A percentile compares a stretch with the other conserved stretches of the same genome.
phyloP scores from a whole-genome alignment of 2,113 vertebrate genomes.

The Hyperoodon ampullatus region DNA sequence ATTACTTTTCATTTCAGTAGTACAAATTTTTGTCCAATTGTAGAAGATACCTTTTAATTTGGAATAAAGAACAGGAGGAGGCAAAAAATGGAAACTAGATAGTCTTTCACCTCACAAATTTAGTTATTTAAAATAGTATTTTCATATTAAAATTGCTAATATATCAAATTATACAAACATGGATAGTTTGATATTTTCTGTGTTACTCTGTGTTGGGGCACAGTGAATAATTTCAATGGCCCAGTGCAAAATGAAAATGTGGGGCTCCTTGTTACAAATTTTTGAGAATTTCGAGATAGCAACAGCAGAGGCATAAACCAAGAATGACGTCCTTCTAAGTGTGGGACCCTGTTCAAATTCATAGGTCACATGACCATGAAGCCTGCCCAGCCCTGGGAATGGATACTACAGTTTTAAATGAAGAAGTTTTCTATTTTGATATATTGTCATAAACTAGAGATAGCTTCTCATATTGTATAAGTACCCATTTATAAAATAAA shows the following conservation, averaged over 20 bases:
- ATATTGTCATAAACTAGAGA: not conserved
- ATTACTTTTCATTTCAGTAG: not conserved
- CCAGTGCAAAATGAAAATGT: not conserved
- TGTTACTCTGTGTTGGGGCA: not conserved
- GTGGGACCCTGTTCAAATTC: accelerated
- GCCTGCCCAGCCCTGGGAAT: not conserved
- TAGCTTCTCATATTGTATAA: not conserved
- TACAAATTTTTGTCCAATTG: not conserved
- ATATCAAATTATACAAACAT: not conserved
- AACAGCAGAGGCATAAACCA: not conserved
- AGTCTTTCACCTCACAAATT: not conserved
- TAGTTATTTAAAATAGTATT: not conserved
- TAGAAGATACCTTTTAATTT: not conserved
- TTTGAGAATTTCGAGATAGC: not conserved
- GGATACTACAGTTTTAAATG: not conserved
- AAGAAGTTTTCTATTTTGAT: not conserved
- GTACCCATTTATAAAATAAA: not conserved
- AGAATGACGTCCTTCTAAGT: not conserved
- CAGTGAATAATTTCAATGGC: not conserved
- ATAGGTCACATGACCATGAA: not conserved
- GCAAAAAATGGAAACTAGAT: not conserved
- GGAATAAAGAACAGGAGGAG: not conserved
- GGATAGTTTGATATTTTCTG: not conserved
- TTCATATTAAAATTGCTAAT: not conserved
- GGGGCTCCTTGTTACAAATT: not conserved